A percentile compares a stretch with the other conserved stretches of the same genome.
phyloP scores from a whole-genome alignment of 2,888 invertebrate species.

The Brachylomia viminalis region DNA sequence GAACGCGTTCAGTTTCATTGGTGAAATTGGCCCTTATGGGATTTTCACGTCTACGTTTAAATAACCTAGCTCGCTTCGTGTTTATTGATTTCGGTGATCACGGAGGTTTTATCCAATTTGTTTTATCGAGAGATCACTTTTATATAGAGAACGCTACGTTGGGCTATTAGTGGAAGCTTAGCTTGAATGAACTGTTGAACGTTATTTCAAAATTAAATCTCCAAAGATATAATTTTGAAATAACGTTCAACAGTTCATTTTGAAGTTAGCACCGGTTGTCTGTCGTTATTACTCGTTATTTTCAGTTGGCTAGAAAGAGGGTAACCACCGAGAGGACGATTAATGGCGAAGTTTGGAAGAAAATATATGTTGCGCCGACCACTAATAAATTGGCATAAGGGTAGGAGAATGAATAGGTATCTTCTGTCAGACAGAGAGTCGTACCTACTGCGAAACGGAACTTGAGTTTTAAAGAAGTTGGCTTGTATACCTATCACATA shows the following conservation, averaged over 20 bases:
- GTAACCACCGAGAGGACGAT: too few species aligned
- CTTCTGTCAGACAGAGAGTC: background rate
- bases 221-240: constrained; percentile 5
- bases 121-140: constrained; percentile 31
- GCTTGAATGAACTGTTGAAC: constrained; percentile 7
- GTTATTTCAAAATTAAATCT: too few species aligned
- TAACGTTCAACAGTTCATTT: background rate
- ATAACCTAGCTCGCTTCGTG: constrained; percentile 7
- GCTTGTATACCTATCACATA: too few species aligned
- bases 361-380: too few species aligned
- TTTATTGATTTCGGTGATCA: constrained; percentile 38
- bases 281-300: background rate
- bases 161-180: background rate
- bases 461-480: background rate
- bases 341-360: too few species aligned
- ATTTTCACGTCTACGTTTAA: constrained; percentile 25
- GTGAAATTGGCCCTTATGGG: background rate
- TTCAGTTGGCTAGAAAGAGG: too few species aligned
- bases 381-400: too few species aligned
- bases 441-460: background rate
- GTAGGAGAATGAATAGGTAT: background rate
- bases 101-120: constrained; percentile 25
- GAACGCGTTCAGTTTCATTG: background rate
- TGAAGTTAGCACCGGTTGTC: background rate
- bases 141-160: constrained; percentile 14